A percentile compares a stretch with the other conserved stretches of the same genome.
Evolutionary conservation across 2,888 invertebrate species (phyloP).

Genomic region (Lymantria dispar): DNA sequence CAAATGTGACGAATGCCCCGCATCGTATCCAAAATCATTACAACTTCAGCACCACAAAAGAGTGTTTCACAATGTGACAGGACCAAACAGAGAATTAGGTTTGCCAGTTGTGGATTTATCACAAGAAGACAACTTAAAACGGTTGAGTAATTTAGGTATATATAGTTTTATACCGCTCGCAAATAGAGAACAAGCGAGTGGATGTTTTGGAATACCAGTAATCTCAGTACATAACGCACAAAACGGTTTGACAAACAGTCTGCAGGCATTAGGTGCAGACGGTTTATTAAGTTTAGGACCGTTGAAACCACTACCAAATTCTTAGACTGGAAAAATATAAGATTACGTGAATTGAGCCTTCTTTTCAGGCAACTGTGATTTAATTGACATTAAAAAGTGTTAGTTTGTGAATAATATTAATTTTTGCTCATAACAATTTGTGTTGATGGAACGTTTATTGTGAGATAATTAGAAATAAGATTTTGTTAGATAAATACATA

Average conservation of each 20-base stretch:
- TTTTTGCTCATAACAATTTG: background rate
- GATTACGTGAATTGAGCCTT: slow-evolving; percentile 1
- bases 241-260: slow-evolving; percentile 80
- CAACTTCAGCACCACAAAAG: slow-evolving; percentile 85
- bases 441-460: background rate
- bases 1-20: slow-evolving; percentile 87
- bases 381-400: background rate
- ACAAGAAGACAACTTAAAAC: slow-evolving; percentile 84
- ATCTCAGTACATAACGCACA: slow-evolving; percentile 85
- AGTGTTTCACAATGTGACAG: slow-evolving; percentile 71
- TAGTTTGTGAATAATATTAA: background rate
- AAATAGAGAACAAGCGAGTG: slow-evolving; percentile 83
- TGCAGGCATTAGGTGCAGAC: slow-evolving; percentile 86
- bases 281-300: slow-evolving; percentile 88
- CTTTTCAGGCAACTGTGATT: slow-evolving; percentile 3
- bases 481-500: background rate
- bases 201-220: slow-evolving; percentile 87
- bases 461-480: background rate
- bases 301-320: slow-evolving; percentile 81
- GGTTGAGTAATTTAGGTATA: slow-evolving; percentile 86
- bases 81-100: slow-evolving; percentile 83
- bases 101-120: slow-evolving; percentile 88
- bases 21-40: slow-evolving; percentile 86
- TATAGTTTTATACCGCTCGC: slow-evolving; percentile 89
- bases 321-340: slow-evolving; percentile 33